Evolutionary conservation across 2,113 vertebrate species (phyloP).

Genomic region (Hymenochirus boettgeri): DNA sequence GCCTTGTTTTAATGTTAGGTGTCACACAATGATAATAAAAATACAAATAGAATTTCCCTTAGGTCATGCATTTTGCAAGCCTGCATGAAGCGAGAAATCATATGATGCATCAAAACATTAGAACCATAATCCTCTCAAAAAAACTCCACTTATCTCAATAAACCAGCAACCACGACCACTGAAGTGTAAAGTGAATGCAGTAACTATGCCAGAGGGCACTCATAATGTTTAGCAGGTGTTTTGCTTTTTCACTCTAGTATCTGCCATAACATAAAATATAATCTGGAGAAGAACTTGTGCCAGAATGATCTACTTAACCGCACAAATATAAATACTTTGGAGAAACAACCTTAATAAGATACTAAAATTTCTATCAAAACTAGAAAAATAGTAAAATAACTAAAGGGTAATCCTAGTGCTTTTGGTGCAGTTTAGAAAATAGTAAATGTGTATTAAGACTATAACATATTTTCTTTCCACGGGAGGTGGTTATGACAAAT

Average conservation of each 20-base stretch:
- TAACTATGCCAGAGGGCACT: neutral
- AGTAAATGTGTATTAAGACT: conserved; percentile 67
- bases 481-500: conserved; percentile 99
- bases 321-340: neutral
- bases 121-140: neutral
- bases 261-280: neutral
- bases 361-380: too few relatives aligned
- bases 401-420: neutral
- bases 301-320: neutral
- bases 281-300: neutral
- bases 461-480: conserved; percentile 98
- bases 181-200: neutral
- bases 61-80: too few relatives aligned
- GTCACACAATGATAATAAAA: too few relatives aligned
- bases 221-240: conserved; percentile 1
- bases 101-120: too few relatives aligned
- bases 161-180: neutral
- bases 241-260: neutral
- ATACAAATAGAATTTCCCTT: too few relatives aligned
- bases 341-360: neutral
- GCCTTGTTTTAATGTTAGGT: too few relatives aligned
- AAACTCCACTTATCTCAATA: neutral
- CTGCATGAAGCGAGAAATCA: too few relatives aligned
- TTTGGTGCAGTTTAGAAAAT: conserved; percentile 23
- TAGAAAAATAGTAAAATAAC: conserved; percentile 13